These are phyloP conservation scores for Diabrotica undecimpunctata DNA, from an alignment of 1,140 invertebrate species.

Conservation along the genomic window DNA sequence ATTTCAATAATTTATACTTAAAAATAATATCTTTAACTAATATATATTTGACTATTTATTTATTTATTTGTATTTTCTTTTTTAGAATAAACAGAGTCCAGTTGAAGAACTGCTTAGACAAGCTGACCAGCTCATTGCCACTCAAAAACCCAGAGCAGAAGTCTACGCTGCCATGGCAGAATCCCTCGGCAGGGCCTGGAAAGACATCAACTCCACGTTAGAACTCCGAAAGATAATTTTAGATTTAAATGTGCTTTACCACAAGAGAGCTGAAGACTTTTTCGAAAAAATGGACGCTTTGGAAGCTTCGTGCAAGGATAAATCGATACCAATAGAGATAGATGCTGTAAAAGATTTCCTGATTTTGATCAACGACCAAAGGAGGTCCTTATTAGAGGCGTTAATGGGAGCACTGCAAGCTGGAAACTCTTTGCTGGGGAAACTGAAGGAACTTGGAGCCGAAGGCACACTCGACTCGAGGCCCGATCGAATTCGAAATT, in stretches of 20 bases:
- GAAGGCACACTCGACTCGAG: constrained; percentile 71
- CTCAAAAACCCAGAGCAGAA: constrained; percentile 70
- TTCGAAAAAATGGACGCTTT: constrained; percentile 65
- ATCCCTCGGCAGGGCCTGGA: constrained; percentile 82
- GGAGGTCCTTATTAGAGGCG: constrained; percentile 68
- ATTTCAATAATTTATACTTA: no score
- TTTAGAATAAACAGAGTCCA: constrained; percentile 83
- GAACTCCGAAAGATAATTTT: constrained; percentile 74
- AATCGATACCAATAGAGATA: constrained; percentile 63
- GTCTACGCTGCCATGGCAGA: constrained; percentile 91
- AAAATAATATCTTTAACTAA: no score
- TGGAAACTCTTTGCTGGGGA: constrained; percentile 71
- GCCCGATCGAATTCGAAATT: constrained; percentile 62
- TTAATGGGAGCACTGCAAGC: constrained; percentile 74
- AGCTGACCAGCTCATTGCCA: constrained; percentile 79
- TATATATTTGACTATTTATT: no score
- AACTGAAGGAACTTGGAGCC: constrained; percentile 62
- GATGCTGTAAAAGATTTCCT: constrained; percentile 63
- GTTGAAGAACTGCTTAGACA: constrained; percentile 83
- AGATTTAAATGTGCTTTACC: constrained; percentile 70
- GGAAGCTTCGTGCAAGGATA: constrained; percentile 62
- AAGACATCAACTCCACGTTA: constrained; percentile 77
- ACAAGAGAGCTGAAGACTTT: constrained; percentile 68
- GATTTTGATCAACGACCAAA: constrained; percentile 59
- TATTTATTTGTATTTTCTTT: constrained; percentile 23